phyloP scores from a whole-genome alignment of 2,113 vertebrate species.

The Passer montanus region DNA sequence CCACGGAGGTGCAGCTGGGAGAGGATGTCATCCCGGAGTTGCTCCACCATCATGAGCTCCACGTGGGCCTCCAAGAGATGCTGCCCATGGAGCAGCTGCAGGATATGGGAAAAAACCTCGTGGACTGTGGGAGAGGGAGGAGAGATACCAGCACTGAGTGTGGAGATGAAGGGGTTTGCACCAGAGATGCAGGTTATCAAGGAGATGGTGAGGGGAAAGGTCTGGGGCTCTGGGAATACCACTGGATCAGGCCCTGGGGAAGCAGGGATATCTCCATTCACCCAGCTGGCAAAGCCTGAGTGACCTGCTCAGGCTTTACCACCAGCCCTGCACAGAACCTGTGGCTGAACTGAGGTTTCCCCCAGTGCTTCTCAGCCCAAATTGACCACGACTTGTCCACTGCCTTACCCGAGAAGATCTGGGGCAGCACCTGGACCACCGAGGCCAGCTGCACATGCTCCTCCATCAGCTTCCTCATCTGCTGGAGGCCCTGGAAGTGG shows the following conservation, averaged over 20 bases:
- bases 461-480: slow-evolving; percentile 74
- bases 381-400: rapidly evolving
- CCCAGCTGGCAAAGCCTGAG: neutral
- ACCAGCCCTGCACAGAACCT: rapidly evolving
- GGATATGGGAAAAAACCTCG: slow-evolving; percentile 80
- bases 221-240: neutral
- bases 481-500: slow-evolving; percentile 70
- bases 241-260: neutral
- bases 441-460: slow-evolving; percentile 85
- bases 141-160: neutral
- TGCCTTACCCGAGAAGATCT: slow-evolving; percentile 85
- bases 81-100: slow-evolving; percentile 82
- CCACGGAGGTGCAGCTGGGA: slow-evolving; percentile 74
- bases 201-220: neutral
- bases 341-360: rapidly evolving
- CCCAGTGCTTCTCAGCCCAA: neutral
- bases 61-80: slow-evolving; percentile 88
- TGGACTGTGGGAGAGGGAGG: slow-evolving; percentile 77
- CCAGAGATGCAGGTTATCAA: neutral
- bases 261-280: neutral
- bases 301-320: neutral
- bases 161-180: rapidly evolving
- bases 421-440: slow-evolving; percentile 87
- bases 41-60: slow-evolving; percentile 87
- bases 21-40: slow-evolving; percentile 85